A percentile compares a stretch with the other conserved stretches of the same genome.
Conservation (phyloP, 2,888 invertebrate genomes). For the Sinelater perroti region DNA sequence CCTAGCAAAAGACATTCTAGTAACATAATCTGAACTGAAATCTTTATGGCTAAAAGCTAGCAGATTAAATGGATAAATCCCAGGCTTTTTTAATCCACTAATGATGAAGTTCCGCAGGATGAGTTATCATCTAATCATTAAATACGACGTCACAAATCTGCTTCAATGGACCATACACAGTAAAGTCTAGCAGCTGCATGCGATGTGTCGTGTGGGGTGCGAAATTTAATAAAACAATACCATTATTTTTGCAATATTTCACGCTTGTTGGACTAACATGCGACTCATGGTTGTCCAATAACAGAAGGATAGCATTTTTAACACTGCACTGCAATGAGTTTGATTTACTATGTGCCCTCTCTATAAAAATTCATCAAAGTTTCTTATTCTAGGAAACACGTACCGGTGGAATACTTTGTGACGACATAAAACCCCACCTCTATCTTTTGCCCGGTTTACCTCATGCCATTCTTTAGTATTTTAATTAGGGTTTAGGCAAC, state of each 20-base stretch:
- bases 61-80: background rate
- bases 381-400: no score
- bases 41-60: no score
- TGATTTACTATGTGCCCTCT: background rate
- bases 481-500: conserved; percentile 20
- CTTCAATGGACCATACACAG: background rate
- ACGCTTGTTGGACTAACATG: background rate
- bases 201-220: background rate
- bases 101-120: background rate
- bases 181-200: background rate
- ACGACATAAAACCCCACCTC: conserved; percentile 8
- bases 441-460: conserved; percentile 2
- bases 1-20: no score
- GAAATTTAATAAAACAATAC: background rate
- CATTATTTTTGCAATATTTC: background rate
- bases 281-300: background rate
- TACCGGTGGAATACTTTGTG: no score
- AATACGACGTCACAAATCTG: no score
- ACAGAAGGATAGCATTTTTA: background rate
- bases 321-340: background rate
- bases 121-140: background rate
- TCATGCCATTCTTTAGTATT: conserved; percentile 20
- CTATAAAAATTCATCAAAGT: no score
- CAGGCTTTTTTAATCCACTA: background rate
- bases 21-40: no score